phyloP scores from a whole-genome alignment of 2,888 invertebrate genomes.

The Sipunculus nudus region DNA sequence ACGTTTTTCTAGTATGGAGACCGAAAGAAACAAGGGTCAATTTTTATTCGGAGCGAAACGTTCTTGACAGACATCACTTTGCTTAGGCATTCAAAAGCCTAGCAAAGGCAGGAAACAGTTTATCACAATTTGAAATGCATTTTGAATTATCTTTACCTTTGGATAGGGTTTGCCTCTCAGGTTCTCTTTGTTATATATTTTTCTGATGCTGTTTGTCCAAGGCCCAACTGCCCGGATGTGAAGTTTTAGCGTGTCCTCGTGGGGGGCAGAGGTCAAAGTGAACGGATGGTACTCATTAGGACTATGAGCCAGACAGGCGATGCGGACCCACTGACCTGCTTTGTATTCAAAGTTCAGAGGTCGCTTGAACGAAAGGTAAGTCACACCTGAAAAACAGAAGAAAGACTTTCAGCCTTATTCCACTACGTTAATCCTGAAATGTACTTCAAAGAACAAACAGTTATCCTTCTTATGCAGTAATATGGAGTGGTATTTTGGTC shows the following conservation, averaged over 20 bases:
- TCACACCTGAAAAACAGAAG: slow-evolving; percentile 69
- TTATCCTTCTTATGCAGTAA: no score
- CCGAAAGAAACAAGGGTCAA: no score
- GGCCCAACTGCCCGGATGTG: slow-evolving; percentile 64
- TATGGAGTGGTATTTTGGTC: no score
- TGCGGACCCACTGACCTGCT: slow-evolving; percentile 75
- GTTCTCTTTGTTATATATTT: slow-evolving; percentile 51
- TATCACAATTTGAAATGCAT: background rate
- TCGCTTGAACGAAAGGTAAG: slow-evolving; percentile 71
- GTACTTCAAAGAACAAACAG: no score
- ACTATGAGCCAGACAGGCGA: slow-evolving; percentile 71
- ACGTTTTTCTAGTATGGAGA: no score
- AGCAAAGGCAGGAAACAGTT: no score
- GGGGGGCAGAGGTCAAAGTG: slow-evolving; percentile 67
- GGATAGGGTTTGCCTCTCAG: slow-evolving; percentile 57
- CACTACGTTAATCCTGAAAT: background rate
- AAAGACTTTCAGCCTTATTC: background rate
- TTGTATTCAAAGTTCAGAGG: slow-evolving; percentile 73
- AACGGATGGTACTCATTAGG: slow-evolving; percentile 66
- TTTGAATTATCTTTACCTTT: slow-evolving; percentile 46
- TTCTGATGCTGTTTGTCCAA: slow-evolving; percentile 64
- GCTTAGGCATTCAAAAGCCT: no score
- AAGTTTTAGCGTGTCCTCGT: slow-evolving; percentile 61
- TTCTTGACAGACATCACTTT: no score
- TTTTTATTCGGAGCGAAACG: no score